Base-by-base conservation (phyloP, 2,888 invertebrate genomes). In the Carcina quercana region DNA sequence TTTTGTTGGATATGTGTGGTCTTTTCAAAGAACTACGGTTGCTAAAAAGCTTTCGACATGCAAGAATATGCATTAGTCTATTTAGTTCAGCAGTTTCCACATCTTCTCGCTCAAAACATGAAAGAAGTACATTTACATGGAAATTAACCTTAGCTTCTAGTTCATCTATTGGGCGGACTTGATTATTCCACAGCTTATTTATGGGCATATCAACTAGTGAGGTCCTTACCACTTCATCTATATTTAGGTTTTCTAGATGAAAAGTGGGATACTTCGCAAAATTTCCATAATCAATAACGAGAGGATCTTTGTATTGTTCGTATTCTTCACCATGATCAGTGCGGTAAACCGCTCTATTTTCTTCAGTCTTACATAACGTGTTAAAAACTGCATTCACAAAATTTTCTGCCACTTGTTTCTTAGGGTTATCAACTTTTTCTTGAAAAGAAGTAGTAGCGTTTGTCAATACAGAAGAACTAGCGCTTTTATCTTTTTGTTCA, bases 21-120 rank as follows among this genome's bases (percentile, higher is more conserved):
- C 68, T 72, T 45, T 67, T 73, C 13, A 75, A 48, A 1, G 76
- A 75, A 48, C 79, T 78, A 45, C 79, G 66, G 39, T 80, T 75
- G 37, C 70, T 73, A 37, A 62, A 82, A 13, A 83, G 45, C 45
- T 80, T 82, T 14, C 75, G 67, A 40, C 69, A 80, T 25, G 74
- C 64, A 30, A 82, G 50, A 39, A 82, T 65, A 52, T 80, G 65
- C 15, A 82, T 43, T 19, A 82, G 45, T 42, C 80, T 63, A 30
- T 59, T 60, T 13, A 83, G 45, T 42, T 80, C 76, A 6, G 66
- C 49, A 5, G 65, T 70, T 57, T 79, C 78, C 13, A 82, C 50
- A 21, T 80, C 74, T 15, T 58, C 45, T 54, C 75, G 61, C 5
- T 78, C 62, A 47, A 82, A 79, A 50, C 79, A 79, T 5, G 76